Conservation (phyloP, 1,140 invertebrate genomes). For the Bombus superbus region DNA sequence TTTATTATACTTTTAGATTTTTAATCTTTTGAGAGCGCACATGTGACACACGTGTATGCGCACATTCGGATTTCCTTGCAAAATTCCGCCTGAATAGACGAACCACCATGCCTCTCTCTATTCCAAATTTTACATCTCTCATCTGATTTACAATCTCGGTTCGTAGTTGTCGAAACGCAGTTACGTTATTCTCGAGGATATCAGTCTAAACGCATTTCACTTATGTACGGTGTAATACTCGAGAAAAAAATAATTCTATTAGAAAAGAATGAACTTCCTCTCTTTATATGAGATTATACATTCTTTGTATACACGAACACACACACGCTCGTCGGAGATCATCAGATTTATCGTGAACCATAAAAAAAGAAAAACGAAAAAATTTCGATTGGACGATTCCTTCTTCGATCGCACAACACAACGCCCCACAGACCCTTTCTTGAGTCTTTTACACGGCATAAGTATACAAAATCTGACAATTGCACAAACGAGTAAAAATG, state of each 20-base stretch:
- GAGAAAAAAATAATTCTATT: not conserved
- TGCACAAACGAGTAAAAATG: conserved; percentile 45
- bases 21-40: not conserved
- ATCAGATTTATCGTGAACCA: not conserved
- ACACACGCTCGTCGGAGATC: not conserved
- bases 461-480: conserved; percentile 26
- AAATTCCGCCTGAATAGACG: not conserved
- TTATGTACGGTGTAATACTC: conserved; percentile 19
- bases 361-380: not conserved
- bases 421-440: conserved; percentile 19
- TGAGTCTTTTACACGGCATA: conserved; percentile 44
- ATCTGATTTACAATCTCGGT: not conserved
- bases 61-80: not conserved
- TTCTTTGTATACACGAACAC: conserved; percentile 8
- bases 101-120: not conserved
- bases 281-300: conserved; percentile 9
- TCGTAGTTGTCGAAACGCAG: not conserved
- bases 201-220: conserved; percentile 15
- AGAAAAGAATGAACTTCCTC: not conserved
- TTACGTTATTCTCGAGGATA: conserved; percentile 6
- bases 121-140: not conserved
- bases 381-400: conserved; percentile 26
- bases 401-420: conserved; percentile 44
- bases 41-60: conserved; percentile 1
- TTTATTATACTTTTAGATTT: not conserved